These are phyloP conservation scores for Rhizomys pruinosus DNA, from an alignment of 2,113 vertebrate species.

Conservation along the genomic window DNA sequence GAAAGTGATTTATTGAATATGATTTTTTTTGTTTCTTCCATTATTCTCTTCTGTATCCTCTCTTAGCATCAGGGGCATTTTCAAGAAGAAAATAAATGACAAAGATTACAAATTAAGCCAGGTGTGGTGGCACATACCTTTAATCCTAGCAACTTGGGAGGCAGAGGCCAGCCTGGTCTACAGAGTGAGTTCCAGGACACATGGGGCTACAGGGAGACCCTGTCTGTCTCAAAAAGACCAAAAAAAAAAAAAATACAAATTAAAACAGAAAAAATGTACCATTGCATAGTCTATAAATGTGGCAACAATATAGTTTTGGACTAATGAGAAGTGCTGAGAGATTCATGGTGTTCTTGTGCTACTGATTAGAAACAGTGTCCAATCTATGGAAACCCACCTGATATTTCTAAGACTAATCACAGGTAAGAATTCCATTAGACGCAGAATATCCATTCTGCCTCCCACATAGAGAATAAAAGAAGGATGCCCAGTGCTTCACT, in stretches of 20 bases:
- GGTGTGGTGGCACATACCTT: too few relatives aligned
- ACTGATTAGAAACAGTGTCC: neutral
- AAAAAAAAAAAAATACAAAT: conserved; percentile 27
- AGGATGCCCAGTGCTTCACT: neutral
- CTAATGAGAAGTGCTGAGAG: neutral
- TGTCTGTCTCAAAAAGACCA: too few relatives aligned
- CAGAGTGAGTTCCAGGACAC: too few relatives aligned
- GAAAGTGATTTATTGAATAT: neutral
- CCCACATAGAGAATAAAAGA: neutral
- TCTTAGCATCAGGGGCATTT: neutral
- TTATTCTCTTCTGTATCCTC: neutral
- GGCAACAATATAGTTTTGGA: neutral
- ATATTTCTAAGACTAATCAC: neutral
- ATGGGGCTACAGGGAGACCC: too few relatives aligned
- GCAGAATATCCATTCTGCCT: neutral
- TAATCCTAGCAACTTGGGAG: too few relatives aligned
- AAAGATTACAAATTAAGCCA: conserved; percentile 11
- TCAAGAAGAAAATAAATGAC: conserved; percentile 24
- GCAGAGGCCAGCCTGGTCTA: too few relatives aligned
- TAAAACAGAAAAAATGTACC: neutral
- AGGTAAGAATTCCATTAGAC: neutral
- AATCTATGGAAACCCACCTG: neutral
- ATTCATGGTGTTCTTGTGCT: neutral
- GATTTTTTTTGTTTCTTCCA: neutral
- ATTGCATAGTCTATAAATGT: neutral